A percentile compares a stretch with the other conserved stretches of the same genome.
These are phyloP conservation scores for Chloroclystis v-ata DNA, from an alignment of 2,888 invertebrate species.

Conservation along the genomic window DNA sequence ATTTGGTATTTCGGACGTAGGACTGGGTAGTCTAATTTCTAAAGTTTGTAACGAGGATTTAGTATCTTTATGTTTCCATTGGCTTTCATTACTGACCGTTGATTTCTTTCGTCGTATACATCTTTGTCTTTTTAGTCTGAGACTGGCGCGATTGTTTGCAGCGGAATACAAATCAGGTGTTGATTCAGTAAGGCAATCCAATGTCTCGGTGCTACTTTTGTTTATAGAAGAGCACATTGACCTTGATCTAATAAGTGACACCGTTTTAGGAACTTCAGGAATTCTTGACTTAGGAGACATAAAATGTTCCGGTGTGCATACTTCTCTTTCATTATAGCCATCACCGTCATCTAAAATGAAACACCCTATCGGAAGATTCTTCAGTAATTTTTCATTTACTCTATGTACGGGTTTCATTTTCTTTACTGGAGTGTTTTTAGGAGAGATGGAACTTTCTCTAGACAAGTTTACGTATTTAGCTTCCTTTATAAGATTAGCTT, in stretches of 20 bases:
- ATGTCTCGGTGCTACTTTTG: slow-evolving; percentile 34
- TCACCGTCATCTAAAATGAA: slow-evolving; percentile 69
- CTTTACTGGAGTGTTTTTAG: slow-evolving; percentile 59
- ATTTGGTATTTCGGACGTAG: slow-evolving; percentile 55
- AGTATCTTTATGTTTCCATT: slow-evolving; percentile 44
- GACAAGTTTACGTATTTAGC: slow-evolving; percentile 66
- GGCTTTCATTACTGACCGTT: slow-evolving; percentile 62
- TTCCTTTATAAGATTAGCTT: slow-evolving; percentile 65
- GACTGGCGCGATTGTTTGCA: slow-evolving; percentile 47
- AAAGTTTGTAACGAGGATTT: slow-evolving; percentile 58
- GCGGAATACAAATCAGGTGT: slow-evolving; percentile 59
- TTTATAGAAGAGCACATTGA: slow-evolving; percentile 55
- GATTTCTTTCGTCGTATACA: slow-evolving; percentile 78
- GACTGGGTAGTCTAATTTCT: slow-evolving; percentile 69
- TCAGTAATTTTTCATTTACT: slow-evolving; percentile 60
- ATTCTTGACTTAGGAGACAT: slow-evolving; percentile 34
- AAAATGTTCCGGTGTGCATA: slow-evolving; percentile 62
- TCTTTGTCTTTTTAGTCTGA: slow-evolving; percentile 74
- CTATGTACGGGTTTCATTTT: slow-evolving; percentile 52
- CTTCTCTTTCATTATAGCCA: slow-evolving; percentile 73
- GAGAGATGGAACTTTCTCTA: slow-evolving; percentile 67
- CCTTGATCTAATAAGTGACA: slow-evolving; percentile 52
- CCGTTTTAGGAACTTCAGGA: slow-evolving; percentile 30
- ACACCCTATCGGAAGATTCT: slow-evolving; percentile 68
- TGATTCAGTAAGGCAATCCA: slow-evolving; percentile 51